Evolutionary conservation across 2,797 vertebrate species (phyloP), one percentile per base, ranked within the genome.

Genomic region (Morus bassanus): DNA sequence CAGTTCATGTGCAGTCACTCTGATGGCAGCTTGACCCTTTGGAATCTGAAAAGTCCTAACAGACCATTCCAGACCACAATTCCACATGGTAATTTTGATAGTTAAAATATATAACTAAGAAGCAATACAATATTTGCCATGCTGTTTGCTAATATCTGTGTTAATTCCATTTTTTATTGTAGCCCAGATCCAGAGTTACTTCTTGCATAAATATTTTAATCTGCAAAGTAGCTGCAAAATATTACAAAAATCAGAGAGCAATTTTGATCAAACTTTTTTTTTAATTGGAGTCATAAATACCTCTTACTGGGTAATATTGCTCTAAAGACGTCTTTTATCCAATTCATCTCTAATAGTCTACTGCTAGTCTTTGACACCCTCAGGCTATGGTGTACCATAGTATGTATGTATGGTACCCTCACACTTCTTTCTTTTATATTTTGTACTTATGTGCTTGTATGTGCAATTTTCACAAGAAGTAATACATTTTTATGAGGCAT

Each of bases 1-100:
- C 99, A 99, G 97, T 99, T 99, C 97, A 99, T 99, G 99, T 99
- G 99, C 97, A 99, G 99, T 96, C 99, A 99, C 98, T 99, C 99
- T 35, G 99, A 99, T 80, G 99, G 99, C 95, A 99, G 99, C 97
- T 98, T 99, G 97, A 99, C 99, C 22, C 97, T 99, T 76, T 99
- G 99, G 99, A 99, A 99, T 96, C 97, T 99, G 97, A 98, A 99
- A 97, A 99, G 98, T 97, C 99, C 99, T 91, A 98, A 98, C 97
- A 99, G 99, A 91, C 99, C 99, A 85, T 98, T 99, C 98, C 99
- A 99, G 98, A 98, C 99, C 97, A 99, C 99, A 95, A 98, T 99
- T 96, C 99, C 99, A 96, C 99, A 99, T 25, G 99, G 99, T 99
- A 98, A 99, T 98, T 94, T 63, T 77, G 35, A 45, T 53, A 50